phyloP scores from a whole-genome alignment of 2,888 invertebrate genomes.

The Nomada fucata region DNA sequence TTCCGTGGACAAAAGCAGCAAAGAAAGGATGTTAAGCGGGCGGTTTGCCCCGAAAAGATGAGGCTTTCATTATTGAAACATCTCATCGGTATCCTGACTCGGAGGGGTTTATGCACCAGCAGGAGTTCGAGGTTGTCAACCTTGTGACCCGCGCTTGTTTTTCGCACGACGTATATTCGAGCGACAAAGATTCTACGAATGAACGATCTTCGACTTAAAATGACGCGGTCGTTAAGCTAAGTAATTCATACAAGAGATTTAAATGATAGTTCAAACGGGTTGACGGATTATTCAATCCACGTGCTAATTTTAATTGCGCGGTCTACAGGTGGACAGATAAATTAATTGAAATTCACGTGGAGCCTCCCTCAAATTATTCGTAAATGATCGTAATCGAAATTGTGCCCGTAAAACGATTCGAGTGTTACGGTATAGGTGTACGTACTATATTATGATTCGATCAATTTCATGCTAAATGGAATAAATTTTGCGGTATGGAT shows the following conservation, averaged over 20 bases:
- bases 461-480: too few relatives aligned
- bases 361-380: too few relatives aligned
- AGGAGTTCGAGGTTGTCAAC: background rate
- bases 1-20: slow-evolving; percentile 25
- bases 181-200: background rate
- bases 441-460: too few relatives aligned
- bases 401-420: too few relatives aligned
- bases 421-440: too few relatives aligned
- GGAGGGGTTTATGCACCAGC: slow-evolving; percentile 1
- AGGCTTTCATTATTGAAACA: slow-evolving; percentile 31
- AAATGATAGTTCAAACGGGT: background rate
- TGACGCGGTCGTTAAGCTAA: too few relatives aligned
- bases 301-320: too few relatives aligned
- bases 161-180: background rate
- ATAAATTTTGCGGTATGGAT: too few relatives aligned
- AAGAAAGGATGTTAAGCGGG: slow-evolving; percentile 35
- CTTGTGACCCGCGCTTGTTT: background rate
- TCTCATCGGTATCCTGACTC: slow-evolving; percentile 4
- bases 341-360: too few relatives aligned
- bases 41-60: slow-evolving; percentile 11
- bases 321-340: too few relatives aligned
- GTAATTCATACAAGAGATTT: too few relatives aligned
- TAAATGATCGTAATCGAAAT: too few relatives aligned
- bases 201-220: background rate
- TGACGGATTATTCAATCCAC: background rate